Evolutionary conservation across 2,113 vertebrate species (phyloP), one percentile per base, ranked within the genome.

Genomic region (Thalassarche chlororhynchos): DNA sequence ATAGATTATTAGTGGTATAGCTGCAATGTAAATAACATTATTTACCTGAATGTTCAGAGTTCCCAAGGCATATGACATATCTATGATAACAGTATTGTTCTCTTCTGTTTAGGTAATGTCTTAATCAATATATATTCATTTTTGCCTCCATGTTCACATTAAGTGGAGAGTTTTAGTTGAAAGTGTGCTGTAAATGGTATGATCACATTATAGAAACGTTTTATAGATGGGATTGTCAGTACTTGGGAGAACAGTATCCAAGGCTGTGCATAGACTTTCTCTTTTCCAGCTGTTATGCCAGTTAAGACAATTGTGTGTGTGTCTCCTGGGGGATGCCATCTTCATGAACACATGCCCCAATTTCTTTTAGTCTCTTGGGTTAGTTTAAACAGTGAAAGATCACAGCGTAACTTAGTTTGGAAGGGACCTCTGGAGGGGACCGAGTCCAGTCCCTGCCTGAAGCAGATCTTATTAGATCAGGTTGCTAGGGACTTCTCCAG

Each of bases 281-380:
- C n/a, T 85, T 85, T 44, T 55, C 20, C 52, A 49, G 0, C 21
- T 51, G 12, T 25, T 61, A 10, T 0, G 9, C 13, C 32, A 70
- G 51, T 31, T 34, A 38, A 64, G 69, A 23, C 16, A 9, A 13
- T 28, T 34, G 10, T 36, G 12, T 62, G 10, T 65, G 26, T 44
- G 44, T 61, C 65, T 51, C 31, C 40, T 62, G 46, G 31, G 58
- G 32, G 20, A 64, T 62, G 15, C n/a, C n/a, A 32, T 25, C 32
- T 34, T 78, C 40, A 68, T 3, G 9, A 86, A n/a, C 29, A 18
- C 10, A 14, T 1, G 0, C 26, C 12, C 19, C 4, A 3, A 2
- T 62, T 83, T 77, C 36, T 87, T 42, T 28, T 10, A 57, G 21
- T 47, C 25, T 11, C 36, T 78, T 42, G 14, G 6, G 6, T 57